phyloP scores from a whole-genome alignment of 2,113 vertebrate genomes.

The Periophthalmus modestus region DNA sequence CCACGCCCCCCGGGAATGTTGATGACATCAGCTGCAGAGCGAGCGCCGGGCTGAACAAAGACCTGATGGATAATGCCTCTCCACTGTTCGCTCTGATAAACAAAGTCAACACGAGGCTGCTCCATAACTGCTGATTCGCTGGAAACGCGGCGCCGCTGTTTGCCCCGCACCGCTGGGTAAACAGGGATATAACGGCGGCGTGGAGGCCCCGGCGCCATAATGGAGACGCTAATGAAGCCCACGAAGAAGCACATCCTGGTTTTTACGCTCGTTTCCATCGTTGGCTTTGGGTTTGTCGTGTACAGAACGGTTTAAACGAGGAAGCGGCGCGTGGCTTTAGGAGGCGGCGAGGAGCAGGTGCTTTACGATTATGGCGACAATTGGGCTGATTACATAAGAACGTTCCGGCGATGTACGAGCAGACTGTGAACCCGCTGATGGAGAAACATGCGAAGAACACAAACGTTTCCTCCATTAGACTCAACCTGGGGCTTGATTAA shows the following conservation, averaged over 20 bases:
- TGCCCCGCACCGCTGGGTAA: conserved; percentile 30
- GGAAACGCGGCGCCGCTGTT: conserved; percentile 20
- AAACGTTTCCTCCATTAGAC: not conserved
- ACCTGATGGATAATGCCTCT: conserved; percentile 70
- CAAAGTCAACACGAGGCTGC: conserved; percentile 56
- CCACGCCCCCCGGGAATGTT: too few species aligned
- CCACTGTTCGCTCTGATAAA: conserved; percentile 63
- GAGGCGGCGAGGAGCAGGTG: conserved; percentile 6
- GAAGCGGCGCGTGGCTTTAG: not conserved
- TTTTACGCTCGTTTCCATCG: not conserved
- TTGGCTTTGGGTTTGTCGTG: conserved; percentile 6
- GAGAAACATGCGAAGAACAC: not conserved
- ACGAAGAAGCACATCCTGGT: conserved; percentile 1
- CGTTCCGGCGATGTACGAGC: conserved; percentile 35
- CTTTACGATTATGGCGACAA: conserved; percentile 17
- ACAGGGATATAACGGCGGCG: conserved; percentile 22
- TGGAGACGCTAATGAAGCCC: conserved; percentile 14
- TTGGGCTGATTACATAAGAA: conserved; percentile 27
- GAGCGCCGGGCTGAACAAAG: conserved; percentile 63
- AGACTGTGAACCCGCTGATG: conserved; percentile 17
- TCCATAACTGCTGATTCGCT: conserved; percentile 49
- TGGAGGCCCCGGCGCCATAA: conserved; percentile 16
- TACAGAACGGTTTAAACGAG: not conserved
- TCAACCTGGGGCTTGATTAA: not conserved
- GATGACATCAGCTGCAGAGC: too few species aligned